These are phyloP conservation scores for Andrena camellia DNA, from an alignment of 2,888 invertebrate species.

Conservation along the genomic window DNA sequence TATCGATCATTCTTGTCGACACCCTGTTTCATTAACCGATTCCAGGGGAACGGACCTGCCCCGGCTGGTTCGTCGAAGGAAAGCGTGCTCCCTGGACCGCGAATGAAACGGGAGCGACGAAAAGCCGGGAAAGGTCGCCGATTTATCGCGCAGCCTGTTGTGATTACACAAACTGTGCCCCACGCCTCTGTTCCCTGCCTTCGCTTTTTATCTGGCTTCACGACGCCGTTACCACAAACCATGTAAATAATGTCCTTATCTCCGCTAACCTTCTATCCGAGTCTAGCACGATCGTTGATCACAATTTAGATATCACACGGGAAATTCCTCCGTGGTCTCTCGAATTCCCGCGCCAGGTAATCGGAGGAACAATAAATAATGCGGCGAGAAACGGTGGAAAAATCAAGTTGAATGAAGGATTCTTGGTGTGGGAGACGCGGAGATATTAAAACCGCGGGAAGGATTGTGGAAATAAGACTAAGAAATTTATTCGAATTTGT, in stretches of 20 bases:
- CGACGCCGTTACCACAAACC: slow-evolving; percentile 10
- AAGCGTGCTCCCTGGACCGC: slow-evolving; percentile 29
- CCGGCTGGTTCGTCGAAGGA: slow-evolving; percentile 5
- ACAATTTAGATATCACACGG: slow-evolving; percentile 58
- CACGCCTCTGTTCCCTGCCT: not conserved
- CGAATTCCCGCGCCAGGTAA: slow-evolving; percentile 17
- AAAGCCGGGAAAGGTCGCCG: slow-evolving; percentile 40
- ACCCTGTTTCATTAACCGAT: slow-evolving; percentile 44
- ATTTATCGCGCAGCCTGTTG: slow-evolving; percentile 28
- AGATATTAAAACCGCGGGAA: not conserved
- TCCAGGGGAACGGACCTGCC: slow-evolving; percentile 37
- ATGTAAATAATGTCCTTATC: slow-evolving; percentile 58
- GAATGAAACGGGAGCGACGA: slow-evolving; percentile 36
- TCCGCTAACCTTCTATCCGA: slow-evolving; percentile 39
- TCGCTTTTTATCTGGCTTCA: slow-evolving; percentile 16
- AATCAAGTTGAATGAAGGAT: slow-evolving; percentile 3
- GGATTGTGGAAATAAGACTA: not conserved
- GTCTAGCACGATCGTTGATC: slow-evolving; percentile 45
- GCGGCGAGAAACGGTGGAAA: slow-evolving; percentile 18
- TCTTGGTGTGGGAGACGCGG: not conserved
- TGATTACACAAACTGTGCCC: slow-evolving; percentile 30
- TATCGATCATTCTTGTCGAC: slow-evolving; percentile 60
- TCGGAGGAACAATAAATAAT: slow-evolving; percentile 45
- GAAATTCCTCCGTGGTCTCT: slow-evolving; percentile 43
- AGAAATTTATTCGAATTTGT: not conserved